Base-by-base conservation (phyloP, 2,113 vertebrate species). In the Pungitius pungitius region DNA sequence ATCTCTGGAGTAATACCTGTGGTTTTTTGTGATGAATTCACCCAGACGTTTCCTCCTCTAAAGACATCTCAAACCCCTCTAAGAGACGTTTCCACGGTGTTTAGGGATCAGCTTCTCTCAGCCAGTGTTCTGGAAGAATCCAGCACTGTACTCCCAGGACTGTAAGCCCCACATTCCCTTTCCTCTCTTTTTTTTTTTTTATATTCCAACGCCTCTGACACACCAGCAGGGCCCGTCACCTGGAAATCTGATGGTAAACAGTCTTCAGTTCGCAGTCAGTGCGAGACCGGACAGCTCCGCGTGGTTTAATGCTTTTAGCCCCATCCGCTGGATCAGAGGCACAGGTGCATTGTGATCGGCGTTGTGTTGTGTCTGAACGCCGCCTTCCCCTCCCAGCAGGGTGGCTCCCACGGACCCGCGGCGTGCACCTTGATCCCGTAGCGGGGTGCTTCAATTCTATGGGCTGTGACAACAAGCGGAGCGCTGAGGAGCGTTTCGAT, bases 231-330 rank as follows among this genome's bases (percentile, higher is more conserved):
- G 61, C 59, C 20, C 47, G 62, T 55, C 62, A 64, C 49, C 49
- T 51, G 9, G 22, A 74, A 83, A 84, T 70, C 51, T 77, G 65
- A 78, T 83, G 79, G 67, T n/a, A 51, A 82, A 76, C 15, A 37
- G n/a, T 66, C 20, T 33, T 81, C 66, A 80, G 56, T 85, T 68
- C 61, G 37, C 47, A 69, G 54, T 76, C 22, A 65, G 26, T 15
- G 47, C 39, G 8, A 54, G 54, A 27, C 68, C 77, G 81, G 83
- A 78, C 67, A 69, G 78, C 58, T 42, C 63, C 22, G 82, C 87
- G 88, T 88, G 80, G 77, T 85, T n/a, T 88, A 88, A 91, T 88
- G 89, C 88, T 90, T n/a, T 89, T 87, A 93, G 92, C 92, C 87
- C 91, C 92, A 92, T 91, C 92, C 88, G 86, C 91, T 91, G 90